phyloP scores from a whole-genome alignment of 2,888 invertebrate genomes.

The Globia sparganii region DNA sequence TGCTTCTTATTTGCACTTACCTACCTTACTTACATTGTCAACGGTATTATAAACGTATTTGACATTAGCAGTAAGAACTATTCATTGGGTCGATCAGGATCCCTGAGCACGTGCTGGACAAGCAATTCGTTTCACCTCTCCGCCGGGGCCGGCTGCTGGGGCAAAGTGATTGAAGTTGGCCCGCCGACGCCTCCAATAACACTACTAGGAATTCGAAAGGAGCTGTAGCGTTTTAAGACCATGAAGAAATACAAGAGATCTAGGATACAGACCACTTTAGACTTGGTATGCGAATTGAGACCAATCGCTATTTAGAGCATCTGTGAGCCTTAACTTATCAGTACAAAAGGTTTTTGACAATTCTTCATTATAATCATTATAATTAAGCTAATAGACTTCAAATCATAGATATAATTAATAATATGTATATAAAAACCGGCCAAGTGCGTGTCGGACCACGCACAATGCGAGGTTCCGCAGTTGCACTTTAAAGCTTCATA shows the following conservation, averaged over 20 bases:
- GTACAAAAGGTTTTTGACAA: background rate
- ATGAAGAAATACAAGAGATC: background rate
- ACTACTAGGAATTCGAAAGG: slow-evolving; percentile 35
- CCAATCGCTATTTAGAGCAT: too few species aligned
- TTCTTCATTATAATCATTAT: too few species aligned
- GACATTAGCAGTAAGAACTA: slow-evolving; percentile 25
- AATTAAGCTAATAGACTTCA: too few species aligned
- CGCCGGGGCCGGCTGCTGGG: slow-evolving; percentile 48
- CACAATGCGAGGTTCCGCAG: too few species aligned
- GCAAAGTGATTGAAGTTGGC: slow-evolving; percentile 80
- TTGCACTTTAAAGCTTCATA: too few species aligned
- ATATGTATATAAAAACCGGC: too few species aligned
- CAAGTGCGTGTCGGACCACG: too few species aligned
- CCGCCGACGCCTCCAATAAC: slow-evolving; percentile 62
- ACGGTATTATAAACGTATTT: slow-evolving; percentile 17
- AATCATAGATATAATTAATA: too few species aligned
- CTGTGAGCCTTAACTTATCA: background rate
- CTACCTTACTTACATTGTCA: background rate
- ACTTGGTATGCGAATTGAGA: background rate
- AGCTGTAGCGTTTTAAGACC: slow-evolving; percentile 49
- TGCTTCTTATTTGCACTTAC: background rate
- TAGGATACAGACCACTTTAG: background rate
- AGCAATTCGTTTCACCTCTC: slow-evolving; percentile 62
- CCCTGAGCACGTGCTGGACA: slow-evolving; percentile 62
- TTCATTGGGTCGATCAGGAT: slow-evolving; percentile 53